phyloP scores from a whole-genome alignment of 2,113 vertebrate species.

The Typhlomys cinereus region DNA sequence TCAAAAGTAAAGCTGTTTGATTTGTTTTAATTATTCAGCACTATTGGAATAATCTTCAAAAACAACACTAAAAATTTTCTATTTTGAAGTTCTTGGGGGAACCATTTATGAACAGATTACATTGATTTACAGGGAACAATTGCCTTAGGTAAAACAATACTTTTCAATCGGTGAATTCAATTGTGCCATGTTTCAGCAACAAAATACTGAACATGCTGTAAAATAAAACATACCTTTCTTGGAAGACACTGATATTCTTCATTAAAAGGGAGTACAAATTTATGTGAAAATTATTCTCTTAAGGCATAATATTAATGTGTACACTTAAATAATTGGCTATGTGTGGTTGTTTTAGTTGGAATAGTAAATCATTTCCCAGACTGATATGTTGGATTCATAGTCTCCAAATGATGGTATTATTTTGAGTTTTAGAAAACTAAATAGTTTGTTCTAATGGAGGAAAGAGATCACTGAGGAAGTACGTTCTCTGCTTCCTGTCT shows the following conservation, averaged over 20 bases:
- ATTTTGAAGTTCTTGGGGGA: slow-evolving; percentile 20
- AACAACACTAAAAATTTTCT: background rate
- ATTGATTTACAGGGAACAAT: slow-evolving; percentile 33
- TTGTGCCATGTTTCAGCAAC: background rate
- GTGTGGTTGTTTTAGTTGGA: background rate
- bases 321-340: background rate
- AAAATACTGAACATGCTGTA: background rate
- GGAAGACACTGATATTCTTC: background rate
- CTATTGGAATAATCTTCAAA: slow-evolving; percentile 33
- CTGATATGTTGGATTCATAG: background rate
- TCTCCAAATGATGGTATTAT: background rate
- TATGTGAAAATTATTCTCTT: background rate
- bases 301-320: background rate
- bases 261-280: slow-evolving; percentile 37
- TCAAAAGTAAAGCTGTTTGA: slow-evolving; percentile 12
- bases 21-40: slow-evolving; percentile 58
- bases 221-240: background rate
- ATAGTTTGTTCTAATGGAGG: background rate
- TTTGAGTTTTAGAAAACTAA: background rate
- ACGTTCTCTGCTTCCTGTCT: background rate
- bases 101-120: slow-evolving; percentile 39
- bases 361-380: background rate
- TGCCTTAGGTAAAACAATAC: slow-evolving; percentile 22
- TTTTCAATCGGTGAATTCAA: slow-evolving; percentile 1
- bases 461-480: background rate